Base-by-base conservation (phyloP, 2,888 invertebrate species). In the Caprella mutica region DNA sequence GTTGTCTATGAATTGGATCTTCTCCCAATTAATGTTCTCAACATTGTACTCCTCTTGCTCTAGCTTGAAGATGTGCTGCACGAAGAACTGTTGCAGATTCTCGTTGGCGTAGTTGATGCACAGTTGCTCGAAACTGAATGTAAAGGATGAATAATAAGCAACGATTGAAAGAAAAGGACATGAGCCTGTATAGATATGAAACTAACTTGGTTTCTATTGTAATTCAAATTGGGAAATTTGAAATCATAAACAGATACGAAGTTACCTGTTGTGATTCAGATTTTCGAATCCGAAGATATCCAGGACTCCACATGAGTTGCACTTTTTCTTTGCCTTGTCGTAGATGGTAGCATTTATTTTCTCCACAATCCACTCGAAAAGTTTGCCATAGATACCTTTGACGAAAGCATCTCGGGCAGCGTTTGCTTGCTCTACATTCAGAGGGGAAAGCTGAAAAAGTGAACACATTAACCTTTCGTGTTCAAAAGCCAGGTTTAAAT, bases 281-380 rank as follows among this genome's bases (percentile, higher is more conserved):
- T 97, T 97, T 75, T 99, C 98, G 73, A 99, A 99, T 3, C 98
- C 98, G 72, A 98, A 99, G 69, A 99, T 98, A 73, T 99, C 98
- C 63, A 99, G 76, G 1, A 99, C 94, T 14, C 98, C 98, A 66
- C 99, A 98, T 1, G 92, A 90, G 62, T 85, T 88, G 48, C 91
- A 78, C 51, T 53, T 53, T 4, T 57, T 40, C 8, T 52, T 81
- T 72, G 85, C 84, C 6, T 91, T 90, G 72, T 81, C 85, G 71
- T 85, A 91, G 69, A 99, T 97, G 66, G 98, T 96, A 69, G 84
- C 81, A 73, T 98, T 98, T 61, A 99, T 96, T 76, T 97, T 96
- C 66, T 83, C 86, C 6, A 98, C 96, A 69, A 99, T 96, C 71
- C 91, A 88, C 51, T 96, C 81, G 72, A 99, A 99, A 67, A 99